Conservation (phyloP, 2,888 invertebrate species). For the Hemithea aestivaria region DNA sequence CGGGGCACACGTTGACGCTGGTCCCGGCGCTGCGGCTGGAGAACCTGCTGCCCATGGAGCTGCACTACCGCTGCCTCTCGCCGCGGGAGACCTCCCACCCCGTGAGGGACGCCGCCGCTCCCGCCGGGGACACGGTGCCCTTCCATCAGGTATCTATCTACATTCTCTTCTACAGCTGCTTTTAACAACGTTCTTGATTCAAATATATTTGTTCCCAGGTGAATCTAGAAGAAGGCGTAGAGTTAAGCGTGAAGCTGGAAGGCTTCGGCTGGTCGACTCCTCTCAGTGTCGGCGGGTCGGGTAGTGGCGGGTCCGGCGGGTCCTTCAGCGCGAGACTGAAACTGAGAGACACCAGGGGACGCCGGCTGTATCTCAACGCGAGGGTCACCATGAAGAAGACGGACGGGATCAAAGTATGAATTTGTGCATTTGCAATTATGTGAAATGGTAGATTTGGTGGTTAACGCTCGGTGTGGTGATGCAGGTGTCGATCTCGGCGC, state of each 20-base stretch:
- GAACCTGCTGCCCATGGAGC: constrained; percentile 92
- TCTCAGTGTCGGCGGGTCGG: constrained; percentile 74
- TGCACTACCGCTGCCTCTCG: constrained; percentile 77
- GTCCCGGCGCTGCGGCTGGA: constrained; percentile 90
- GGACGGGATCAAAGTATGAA: constrained; percentile 70
- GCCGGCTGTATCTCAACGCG: constrained; percentile 87
- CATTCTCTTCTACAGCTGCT: not conserved
- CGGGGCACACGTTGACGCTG: constrained; percentile 92
- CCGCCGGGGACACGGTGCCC: constrained; percentile 56
- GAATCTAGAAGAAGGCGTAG: constrained; percentile 85
- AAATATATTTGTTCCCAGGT: constrained; percentile 61
- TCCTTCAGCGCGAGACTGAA: constrained; percentile 84
- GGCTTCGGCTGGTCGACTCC: constrained; percentile 88
- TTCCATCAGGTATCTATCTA: constrained; percentile 52
- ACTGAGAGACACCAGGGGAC: constrained; percentile 84
- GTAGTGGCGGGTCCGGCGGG: constrained; percentile 73
- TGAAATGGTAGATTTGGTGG: too few relatives aligned
- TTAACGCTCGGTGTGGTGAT: too few relatives aligned
- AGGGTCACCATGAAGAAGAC: constrained; percentile 67
- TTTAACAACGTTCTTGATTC: too few relatives aligned
- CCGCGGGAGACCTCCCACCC: constrained; percentile 32
- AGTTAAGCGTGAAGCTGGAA: constrained; percentile 88
- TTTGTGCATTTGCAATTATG: not conserved
- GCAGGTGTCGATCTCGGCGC: constrained; percentile 87
- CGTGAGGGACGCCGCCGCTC: constrained; percentile 53